Evolutionary conservation across 2,888 invertebrate species (phyloP).

Genomic region (Anthophora plumipes): DNA sequence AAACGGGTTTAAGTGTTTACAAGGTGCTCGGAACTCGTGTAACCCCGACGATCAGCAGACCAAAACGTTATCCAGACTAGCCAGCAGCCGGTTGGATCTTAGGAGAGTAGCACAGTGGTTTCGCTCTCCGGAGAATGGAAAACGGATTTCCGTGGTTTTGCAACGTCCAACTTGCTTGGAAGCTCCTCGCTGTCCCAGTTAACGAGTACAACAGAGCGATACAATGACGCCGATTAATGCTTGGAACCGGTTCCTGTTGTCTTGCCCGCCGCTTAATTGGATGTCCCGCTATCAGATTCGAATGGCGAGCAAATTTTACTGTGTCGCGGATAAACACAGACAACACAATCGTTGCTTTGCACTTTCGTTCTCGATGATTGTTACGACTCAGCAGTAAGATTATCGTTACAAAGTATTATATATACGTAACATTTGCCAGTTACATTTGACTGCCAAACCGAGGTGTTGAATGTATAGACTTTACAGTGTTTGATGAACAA

Average conservation of each 20-base stretch:
- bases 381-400: neutral
- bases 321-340: neutral
- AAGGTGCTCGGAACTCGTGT: constrained; percentile 65
- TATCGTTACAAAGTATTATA: too few species aligned
- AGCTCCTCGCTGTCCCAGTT: constrained; percentile 50
- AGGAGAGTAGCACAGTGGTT: constrained; percentile 47
- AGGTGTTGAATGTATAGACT: too few species aligned
- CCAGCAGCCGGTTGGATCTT: constrained; percentile 59
- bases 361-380: neutral
- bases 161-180: constrained; percentile 59
- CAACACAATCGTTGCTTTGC: neutral
- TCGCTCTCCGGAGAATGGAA: constrained; percentile 63
- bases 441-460: too few species aligned
- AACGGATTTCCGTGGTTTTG: constrained; percentile 73
- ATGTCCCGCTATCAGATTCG: constrained; percentile 30
- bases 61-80: constrained; percentile 70
- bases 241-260: constrained; percentile 27
- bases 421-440: too few species aligned
- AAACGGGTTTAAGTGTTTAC: constrained; percentile 61
- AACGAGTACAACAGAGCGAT: constrained; percentile 44
- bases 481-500: too few species aligned
- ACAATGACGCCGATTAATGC: constrained; percentile 63
- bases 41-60: constrained; percentile 69
- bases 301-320: constrained; percentile 1
- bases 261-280: constrained; percentile 48